Evolutionary conservation across 2,113 vertebrate species (phyloP).

Genomic region (Syngnathus typhle): DNA sequence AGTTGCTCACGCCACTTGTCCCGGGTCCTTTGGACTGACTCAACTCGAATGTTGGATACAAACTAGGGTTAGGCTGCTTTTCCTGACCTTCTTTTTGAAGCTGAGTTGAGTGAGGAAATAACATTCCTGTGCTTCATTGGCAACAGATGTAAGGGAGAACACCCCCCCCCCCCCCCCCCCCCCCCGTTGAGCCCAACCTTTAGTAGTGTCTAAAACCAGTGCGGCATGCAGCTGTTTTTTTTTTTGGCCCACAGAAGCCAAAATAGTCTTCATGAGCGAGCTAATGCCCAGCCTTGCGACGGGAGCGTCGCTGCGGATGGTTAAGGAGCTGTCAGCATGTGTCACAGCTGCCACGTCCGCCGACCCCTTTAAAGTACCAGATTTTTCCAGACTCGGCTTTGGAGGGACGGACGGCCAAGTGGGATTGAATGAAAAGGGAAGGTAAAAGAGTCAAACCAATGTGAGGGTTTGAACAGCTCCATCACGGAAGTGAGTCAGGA

Average conservation of each 20-base stretch:
- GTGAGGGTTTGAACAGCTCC: constrained; percentile 11
- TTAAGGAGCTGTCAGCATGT: constrained; percentile 63
- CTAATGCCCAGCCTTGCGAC: constrained; percentile 55
- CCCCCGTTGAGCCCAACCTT: constrained; percentile 46
- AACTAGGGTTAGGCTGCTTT: neutral
- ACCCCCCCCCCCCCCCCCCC: constrained; percentile 10
- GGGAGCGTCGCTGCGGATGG: constrained; percentile 49
- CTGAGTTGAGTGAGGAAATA: constrained; percentile 41
- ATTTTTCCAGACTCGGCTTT: constrained; percentile 14
- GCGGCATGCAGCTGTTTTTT: constrained; percentile 64
- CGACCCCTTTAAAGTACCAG: constrained; percentile 31
- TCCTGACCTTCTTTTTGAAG: constrained; percentile 41
- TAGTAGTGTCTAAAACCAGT: constrained; percentile 63
- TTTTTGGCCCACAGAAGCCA: constrained; percentile 56
- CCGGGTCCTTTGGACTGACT: constrained; percentile 59
- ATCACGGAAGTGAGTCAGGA: neutral
- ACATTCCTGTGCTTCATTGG: constrained; percentile 72
- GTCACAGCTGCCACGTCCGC: constrained; percentile 54
- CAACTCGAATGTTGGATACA: constrained; percentile 19
- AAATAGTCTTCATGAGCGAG: constrained; percentile 66
- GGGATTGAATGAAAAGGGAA: constrained; percentile 9
- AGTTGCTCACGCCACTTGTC: constrained; percentile 68
- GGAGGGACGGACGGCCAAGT: constrained; percentile 4
- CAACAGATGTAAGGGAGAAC: constrained; percentile 70
- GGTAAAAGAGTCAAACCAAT: constrained; percentile 8